Base-by-base conservation (phyloP, 1,140 invertebrate genomes). In the Fopius arisanus region DNA sequence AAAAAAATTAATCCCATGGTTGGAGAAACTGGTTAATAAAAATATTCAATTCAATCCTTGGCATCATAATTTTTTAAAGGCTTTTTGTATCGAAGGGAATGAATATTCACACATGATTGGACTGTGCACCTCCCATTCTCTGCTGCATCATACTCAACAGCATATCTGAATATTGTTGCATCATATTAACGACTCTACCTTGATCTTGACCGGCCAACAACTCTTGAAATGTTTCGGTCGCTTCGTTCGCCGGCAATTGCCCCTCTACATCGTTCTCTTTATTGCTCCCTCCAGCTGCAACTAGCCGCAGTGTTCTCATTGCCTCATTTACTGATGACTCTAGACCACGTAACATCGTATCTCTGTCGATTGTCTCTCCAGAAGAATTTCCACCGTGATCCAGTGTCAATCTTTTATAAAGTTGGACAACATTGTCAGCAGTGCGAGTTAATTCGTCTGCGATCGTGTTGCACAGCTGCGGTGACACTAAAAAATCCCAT, bases 91-190 rank as follows among this genome's bases (percentile, higher is more conserved):
- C 2, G 43, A 19, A 59, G 23, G 77, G 78, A 83, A 79, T 77
- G 75, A 81, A 78, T 51, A 10, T 78, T 83, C 83, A 86, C 41
- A 81, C 84, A 59, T 86, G 86, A 82, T 84, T 84, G 14, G 82
- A 68, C 75, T 85, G 84, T 16, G 80, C 78, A n/a, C 81, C 78
- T 69, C 80, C 80, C 85, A 92, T 91, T 79, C 90, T 89, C 78
- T 92, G 90, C 79, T 92, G 91, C 82, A 92, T 89, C 84, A 92
- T 89, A 67, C 81, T 90, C 9, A 92, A 78, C 4, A 92, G 80
- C 80, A 91, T 84, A 74, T 92, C 91, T 1, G 90, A 91, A 80
- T 91, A 92, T 74, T 92, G 91, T 78, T 92, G 90, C 88, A 92
- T 90, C 84, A 92, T 90, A 67, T 88, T 89, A 16, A 91, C 89